Conservation (phyloP, 2,888 invertebrate species). For the Parnassius orleans region DNA sequence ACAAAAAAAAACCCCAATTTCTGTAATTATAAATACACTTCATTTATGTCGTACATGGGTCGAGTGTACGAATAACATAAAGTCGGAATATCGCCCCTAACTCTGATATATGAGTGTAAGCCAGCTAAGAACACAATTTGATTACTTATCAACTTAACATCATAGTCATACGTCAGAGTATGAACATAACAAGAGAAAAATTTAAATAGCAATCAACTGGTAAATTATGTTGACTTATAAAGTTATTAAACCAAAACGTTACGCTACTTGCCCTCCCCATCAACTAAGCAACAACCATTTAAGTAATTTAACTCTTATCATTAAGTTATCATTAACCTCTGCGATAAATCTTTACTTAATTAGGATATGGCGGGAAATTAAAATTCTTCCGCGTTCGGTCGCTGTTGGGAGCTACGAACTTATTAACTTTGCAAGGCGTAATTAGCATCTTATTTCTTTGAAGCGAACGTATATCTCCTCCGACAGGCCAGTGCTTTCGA, state of each 20-base stretch:
- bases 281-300: too few species aligned
- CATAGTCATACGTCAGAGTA: neutral
- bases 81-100: conserved; percentile 6
- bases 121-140: conserved; percentile 5
- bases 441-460: neutral
- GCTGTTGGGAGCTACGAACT: neutral
- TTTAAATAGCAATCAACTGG: too few species aligned
- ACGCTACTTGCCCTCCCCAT: too few species aligned
- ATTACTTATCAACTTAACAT: conserved; percentile 19
- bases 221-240: too few species aligned
- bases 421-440: neutral
- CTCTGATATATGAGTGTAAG: conserved; percentile 2
- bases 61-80: neutral
- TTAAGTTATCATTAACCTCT: conserved; percentile 15
- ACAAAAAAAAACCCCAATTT: too few species aligned
- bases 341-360: conserved; percentile 7
- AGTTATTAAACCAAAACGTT: too few species aligned
- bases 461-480: too few species aligned
- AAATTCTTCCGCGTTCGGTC: neutral
- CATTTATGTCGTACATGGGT: too few species aligned
- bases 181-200: too few species aligned
- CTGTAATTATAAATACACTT: too few species aligned
- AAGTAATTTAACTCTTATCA: conserved; percentile 1
- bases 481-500: too few species aligned
- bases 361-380: conserved; percentile 15